Evolutionary conservation across 2,113 vertebrate genomes (phyloP).

Genomic region (Balaeniceps rex): DNA sequence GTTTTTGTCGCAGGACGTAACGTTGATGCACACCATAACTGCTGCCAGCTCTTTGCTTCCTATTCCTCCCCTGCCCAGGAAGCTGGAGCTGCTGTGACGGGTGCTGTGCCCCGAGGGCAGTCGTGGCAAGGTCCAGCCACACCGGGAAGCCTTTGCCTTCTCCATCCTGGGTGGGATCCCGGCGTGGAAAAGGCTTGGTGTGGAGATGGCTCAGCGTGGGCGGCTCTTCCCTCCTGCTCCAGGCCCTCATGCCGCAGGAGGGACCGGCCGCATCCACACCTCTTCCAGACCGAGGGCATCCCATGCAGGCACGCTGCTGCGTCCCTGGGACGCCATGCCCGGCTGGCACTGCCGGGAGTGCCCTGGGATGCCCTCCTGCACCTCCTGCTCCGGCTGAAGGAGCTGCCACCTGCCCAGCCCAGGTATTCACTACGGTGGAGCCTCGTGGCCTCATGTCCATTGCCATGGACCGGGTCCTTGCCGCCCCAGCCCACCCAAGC

Average conservation of each 20-base stretch:
- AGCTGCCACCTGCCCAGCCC: not conserved
- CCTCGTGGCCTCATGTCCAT: not conserved
- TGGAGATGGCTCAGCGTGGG: not conserved
- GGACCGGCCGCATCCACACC: accelerated
- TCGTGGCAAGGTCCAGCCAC: not conserved
- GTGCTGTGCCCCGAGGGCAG: too few relatives aligned
- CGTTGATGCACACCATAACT: too few relatives aligned
- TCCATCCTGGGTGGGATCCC: not conserved
- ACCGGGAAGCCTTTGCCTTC: not conserved
- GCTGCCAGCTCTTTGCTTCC: not conserved
- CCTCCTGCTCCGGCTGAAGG: not conserved
- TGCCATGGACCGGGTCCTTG: not conserved
- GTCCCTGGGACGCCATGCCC: not conserved
- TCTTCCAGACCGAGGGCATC: not conserved
- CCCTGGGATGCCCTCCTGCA: not conserved
- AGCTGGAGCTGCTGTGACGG: too few relatives aligned
- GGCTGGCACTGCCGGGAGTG: not conserved
- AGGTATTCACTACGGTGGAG: not conserved
- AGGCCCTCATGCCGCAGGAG: accelerated
- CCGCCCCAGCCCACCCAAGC: too few relatives aligned
- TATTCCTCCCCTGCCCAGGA: not conserved
- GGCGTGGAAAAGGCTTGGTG: too few relatives aligned
- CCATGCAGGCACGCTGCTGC: not conserved
- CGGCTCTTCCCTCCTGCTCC: too few relatives aligned
- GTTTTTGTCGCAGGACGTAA: too few relatives aligned